These are phyloP conservation scores for Litocranius walleri DNA, from an alignment of 2,113 vertebrate genomes.

Conservation along the genomic window DNA sequence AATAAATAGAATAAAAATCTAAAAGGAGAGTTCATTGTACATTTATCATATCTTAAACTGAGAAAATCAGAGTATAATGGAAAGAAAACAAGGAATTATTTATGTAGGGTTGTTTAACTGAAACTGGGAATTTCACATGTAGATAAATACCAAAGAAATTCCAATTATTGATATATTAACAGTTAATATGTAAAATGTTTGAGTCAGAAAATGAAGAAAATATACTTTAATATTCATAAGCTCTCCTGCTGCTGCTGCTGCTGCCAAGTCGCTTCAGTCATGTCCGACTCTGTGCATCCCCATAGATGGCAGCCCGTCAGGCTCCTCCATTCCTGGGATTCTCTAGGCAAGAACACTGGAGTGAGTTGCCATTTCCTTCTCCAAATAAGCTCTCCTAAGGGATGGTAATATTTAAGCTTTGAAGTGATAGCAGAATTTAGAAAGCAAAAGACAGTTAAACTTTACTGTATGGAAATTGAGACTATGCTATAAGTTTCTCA, in stretches of 20 bases:
- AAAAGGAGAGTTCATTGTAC: background rate
- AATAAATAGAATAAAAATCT: background rate
- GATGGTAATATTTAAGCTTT: background rate
- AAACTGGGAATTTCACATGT: background rate
- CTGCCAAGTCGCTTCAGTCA: no score
- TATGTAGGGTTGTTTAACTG: background rate
- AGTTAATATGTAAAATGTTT: background rate
- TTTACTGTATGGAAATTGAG: background rate
- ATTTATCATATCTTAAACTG: background rate
- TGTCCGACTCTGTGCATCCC: no score
- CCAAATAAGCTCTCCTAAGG: background rate
- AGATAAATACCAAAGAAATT: background rate
- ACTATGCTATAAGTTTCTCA: background rate
- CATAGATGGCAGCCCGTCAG: no score
- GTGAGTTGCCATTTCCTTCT: no score
- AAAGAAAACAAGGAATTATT: background rate
- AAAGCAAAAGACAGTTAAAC: background rate
- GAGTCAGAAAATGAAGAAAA: constrained; percentile 12
- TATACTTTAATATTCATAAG: background rate
- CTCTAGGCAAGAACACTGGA: no score
- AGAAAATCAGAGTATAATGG: background rate
- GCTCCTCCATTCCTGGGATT: no score
- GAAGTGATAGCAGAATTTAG: background rate
- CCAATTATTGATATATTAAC: background rate
- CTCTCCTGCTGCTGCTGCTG: background rate